Evolutionary conservation across 2,113 vertebrate species (phyloP).

Genomic region (Eubucco bourcierii): DNA sequence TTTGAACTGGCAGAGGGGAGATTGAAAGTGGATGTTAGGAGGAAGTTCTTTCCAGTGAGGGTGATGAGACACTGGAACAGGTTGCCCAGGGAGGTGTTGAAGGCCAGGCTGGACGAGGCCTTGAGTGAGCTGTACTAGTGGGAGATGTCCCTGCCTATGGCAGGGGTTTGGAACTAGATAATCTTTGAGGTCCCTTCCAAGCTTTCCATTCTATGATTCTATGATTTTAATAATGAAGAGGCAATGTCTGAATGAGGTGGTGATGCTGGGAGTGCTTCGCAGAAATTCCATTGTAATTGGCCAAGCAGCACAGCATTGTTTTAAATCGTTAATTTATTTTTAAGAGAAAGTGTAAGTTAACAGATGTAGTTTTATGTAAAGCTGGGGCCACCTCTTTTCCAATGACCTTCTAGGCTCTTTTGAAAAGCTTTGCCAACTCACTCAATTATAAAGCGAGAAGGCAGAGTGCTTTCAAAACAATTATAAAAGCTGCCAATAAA

Average conservation of each 20-base stretch:
- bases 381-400: constrained; percentile 33
- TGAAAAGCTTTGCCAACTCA: constrained; percentile 46
- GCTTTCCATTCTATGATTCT: too few relatives aligned
- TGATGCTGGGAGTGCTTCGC: not conserved
- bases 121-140: too few relatives aligned
- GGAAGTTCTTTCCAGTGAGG: too few relatives aligned
- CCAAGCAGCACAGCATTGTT: constrained; percentile 5
- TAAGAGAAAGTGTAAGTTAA: constrained; percentile 18
- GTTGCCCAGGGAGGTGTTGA: too few relatives aligned
- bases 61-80: too few relatives aligned
- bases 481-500: constrained; percentile 66
- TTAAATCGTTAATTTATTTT: constrained; percentile 47
- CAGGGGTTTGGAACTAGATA: too few relatives aligned
- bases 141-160: too few relatives aligned
- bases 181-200: too few relatives aligned
- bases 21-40: too few relatives aligned
- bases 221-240: not conserved
- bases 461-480: constrained; percentile 58
- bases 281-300: constrained; percentile 23
- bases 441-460: not conserved
- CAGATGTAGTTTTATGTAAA: constrained; percentile 15
- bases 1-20: too few relatives aligned
- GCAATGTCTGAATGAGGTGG: constrained; percentile 20
- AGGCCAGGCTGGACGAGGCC: too few relatives aligned
- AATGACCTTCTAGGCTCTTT: not conserved